Evolutionary conservation across 35 echinoderm and acorn worm species (phyloP), one percentile per base, ranked within the genome.

Genomic region (Anneissia japonica): DNA sequence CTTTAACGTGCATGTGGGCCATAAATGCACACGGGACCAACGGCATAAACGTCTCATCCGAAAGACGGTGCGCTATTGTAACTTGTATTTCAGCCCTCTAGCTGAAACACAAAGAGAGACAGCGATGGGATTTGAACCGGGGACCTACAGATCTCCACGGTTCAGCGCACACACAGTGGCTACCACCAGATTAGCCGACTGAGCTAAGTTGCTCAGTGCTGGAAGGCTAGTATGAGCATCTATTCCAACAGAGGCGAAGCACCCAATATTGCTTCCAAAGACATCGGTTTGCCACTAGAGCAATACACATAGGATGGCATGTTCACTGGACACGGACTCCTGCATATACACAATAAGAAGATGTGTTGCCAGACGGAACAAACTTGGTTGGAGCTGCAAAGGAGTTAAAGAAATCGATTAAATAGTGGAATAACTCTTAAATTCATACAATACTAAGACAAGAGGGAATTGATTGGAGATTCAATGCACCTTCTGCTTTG

Each of bases 281-380:
- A 39, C 26, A 30, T 37, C 31, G 7, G 28, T 75, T 93, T 7
- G 51, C 82, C 13, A 75, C 46, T 38, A 40, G 91, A 46, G 86
- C 91, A 73, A 77, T 89, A 39, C 91, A 93, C 38, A 39, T 93
- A 5, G 91, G 45, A 55, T 83, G 41, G 85, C 86, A 34, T 29
- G 88, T 75, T 31, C 37, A 0, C 32, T 94, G 3, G 81, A 84
- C 72, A 94, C 93, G 6, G 85, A 94, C 74, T 94, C 84, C 33
- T 94, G 72, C 39, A 91, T 94, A 36, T 74, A 80, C 29, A 84
- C 79, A 12, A 26, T 90, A 21, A 35, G 75, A n/a, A 14, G 39
- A 37, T 94, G 87, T 55, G 75, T 91, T 37, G 34, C 74, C 6
- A 77, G 89, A 39, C 46, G 88, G 88, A 1, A 84, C 84, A 35